Evolutionary conservation across 2,113 vertebrate species (phyloP).

Genomic region (Odocoileus virginianus): DNA sequence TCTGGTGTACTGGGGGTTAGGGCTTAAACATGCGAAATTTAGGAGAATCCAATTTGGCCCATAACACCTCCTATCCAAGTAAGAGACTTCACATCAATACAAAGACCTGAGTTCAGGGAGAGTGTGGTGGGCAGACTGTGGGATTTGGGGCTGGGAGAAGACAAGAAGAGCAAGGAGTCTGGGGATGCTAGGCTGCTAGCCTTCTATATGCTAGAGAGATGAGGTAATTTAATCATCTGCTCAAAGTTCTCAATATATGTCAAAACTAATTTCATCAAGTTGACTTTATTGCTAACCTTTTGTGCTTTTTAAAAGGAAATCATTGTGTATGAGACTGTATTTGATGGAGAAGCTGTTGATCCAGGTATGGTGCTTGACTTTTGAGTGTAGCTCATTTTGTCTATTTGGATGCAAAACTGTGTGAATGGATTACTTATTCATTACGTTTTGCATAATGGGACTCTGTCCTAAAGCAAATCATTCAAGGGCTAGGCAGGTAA

Average conservation of each 20-base stretch:
- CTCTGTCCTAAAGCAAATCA: not conserved
- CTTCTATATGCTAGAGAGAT: not conserved
- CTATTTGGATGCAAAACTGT: not conserved
- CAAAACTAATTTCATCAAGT: slow-evolving; percentile 30
- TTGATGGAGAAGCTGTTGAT: slow-evolving; percentile 78
- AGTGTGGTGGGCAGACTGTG: not conserved
- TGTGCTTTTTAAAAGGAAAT: slow-evolving; percentile 67
- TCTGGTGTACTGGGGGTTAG: not conserved
- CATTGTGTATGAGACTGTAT: slow-evolving; percentile 68
- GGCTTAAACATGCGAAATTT: not conserved
- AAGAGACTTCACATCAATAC: not conserved
- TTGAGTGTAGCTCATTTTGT: not conserved
- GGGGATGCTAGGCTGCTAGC: not conserved
- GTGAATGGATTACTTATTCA: not conserved
- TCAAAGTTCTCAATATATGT: not conserved
- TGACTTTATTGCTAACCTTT: not conserved
- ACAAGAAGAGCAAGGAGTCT: not conserved
- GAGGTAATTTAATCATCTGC: not conserved
- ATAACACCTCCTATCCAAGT: not conserved
- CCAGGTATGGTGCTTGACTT: slow-evolving; percentile 63
- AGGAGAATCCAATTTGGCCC: not conserved
- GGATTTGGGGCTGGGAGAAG: not conserved
- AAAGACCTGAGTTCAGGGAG: not conserved
- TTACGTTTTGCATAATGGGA: not conserved
- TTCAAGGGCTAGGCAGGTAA: not conserved